These are phyloP conservation scores for Palythoa grandis DNA, from an alignment of 92 coral and sea anemone genomes.

Conservation along the genomic window DNA sequence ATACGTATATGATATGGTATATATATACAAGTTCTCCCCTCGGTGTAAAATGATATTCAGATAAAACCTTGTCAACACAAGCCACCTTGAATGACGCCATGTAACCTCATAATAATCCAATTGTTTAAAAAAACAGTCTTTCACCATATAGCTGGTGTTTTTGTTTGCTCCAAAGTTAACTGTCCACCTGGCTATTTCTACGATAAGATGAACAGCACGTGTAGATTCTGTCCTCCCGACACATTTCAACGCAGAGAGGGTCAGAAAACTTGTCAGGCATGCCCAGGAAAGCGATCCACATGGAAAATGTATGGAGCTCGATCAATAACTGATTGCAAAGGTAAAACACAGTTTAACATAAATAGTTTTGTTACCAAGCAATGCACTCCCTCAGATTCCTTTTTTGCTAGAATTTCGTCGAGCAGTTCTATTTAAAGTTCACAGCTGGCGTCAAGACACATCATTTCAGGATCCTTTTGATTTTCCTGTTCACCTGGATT, in stretches of 20 bases:
- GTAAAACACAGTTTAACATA: not conserved
- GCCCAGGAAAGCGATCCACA: constrained; percentile 26
- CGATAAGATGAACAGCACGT: constrained; percentile 16
- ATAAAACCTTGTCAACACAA: too few relatives aligned
- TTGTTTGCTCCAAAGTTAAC: not conserved
- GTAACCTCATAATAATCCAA: too few relatives aligned
- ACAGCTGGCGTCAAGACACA: too few relatives aligned
- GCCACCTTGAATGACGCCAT: too few relatives aligned
- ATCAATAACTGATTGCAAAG: constrained; percentile 21
- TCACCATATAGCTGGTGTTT: too few relatives aligned
- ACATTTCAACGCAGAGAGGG: constrained; percentile 28
- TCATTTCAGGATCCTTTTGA: too few relatives aligned
- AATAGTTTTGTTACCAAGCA: too few relatives aligned
- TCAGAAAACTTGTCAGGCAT: not conserved
- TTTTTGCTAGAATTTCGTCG: not conserved
- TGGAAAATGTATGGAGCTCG: constrained; percentile 35
- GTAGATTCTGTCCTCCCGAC: constrained; percentile 16
- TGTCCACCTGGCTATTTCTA: constrained; percentile 25
- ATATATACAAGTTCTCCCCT: too few relatives aligned
- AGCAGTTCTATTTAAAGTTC: too few relatives aligned
- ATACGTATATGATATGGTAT: too few relatives aligned
- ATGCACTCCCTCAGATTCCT: not conserved
- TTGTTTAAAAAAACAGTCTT: not conserved
- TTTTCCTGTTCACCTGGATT: too few relatives aligned
- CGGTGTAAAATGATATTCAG: too few relatives aligned